Evolutionary conservation across 2,888 invertebrate species (phyloP), one percentile per base, ranked within the genome.

Genomic region (Dynastes hyllus): DNA sequence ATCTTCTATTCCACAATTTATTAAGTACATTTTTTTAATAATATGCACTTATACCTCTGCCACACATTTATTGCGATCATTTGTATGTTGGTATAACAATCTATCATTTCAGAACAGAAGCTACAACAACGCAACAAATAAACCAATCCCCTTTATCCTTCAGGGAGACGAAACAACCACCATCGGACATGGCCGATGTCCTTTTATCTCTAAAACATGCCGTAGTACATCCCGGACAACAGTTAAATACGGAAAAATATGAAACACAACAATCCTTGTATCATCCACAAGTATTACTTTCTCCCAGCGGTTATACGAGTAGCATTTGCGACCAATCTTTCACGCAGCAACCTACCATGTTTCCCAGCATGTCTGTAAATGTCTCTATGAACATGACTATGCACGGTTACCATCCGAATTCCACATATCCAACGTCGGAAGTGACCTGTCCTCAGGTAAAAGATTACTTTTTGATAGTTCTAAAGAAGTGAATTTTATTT

Each of bases 311-410:
- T 3, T 90, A 88, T 81, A 76, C 86, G 0, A 85, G 86, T 2
- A 80, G 83, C 13, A 81, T 87, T 22, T 87, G 87, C 79, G 87
- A 88, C 16, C 87, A 88, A 82, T 75, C 81, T n/a, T 87, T 86
- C 76, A 4, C 82, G 6, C 87, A 86, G 55, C 88, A 87, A 80
- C 90, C 88, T 3, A 88, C 93, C 0, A 91, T 95, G 82, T 96
- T 96, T 88, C 80, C 82, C 11, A 95, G 97, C 85, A 98, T 98
- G 98, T 97, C 96, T 86, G 97, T 98, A 83, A 98, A 98, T 87
- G 97, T 98, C 0, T 96, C 96, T 84, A 98, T 98, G 98, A 98
- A 97, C 88, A 98, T 98, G 98, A 98, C 98, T 78, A 97, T 98
- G 95, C 97, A 97, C 83, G 94, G 94, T 1, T 94, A 94, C 84